Evolutionary conservation across 2,888 invertebrate species (phyloP).

Genomic region (Dasypolia templi): DNA sequence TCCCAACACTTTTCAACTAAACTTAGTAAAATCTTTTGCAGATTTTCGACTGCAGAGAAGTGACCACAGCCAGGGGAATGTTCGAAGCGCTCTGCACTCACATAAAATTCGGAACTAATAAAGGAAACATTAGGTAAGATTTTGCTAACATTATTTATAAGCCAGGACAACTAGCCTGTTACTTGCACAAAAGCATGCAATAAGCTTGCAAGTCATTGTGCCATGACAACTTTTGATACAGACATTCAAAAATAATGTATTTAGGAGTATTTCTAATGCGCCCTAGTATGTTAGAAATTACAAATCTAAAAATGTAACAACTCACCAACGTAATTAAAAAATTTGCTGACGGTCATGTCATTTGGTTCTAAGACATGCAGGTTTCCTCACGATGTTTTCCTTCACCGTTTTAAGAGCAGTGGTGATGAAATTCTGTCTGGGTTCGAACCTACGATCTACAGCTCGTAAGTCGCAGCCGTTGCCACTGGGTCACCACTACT

Average conservation of each 20-base stretch:
- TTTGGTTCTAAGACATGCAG: too few relatives aligned
- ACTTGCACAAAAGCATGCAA: background rate
- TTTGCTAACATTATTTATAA: background rate
- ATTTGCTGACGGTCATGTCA: too few relatives aligned
- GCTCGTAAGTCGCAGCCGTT: too few relatives aligned
- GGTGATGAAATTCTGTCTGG: too few relatives aligned
- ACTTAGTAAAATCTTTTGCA: slow-evolving; percentile 79
- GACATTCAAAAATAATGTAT: background rate
- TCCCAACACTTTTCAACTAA: background rate
- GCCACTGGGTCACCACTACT: too few relatives aligned
- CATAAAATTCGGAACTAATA: slow-evolving; percentile 98
- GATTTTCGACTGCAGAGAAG: slow-evolving; percentile 98
- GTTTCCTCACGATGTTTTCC: too few relatives aligned
- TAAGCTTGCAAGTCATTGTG: background rate
- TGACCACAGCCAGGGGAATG: slow-evolving; percentile 98
- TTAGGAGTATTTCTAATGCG: background rate
- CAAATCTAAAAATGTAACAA: background rate
- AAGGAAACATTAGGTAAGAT: slow-evolving; percentile 97
- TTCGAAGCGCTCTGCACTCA: slow-evolving; percentile 99
- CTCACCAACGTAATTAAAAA: background rate
- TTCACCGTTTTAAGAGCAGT: too few relatives aligned
- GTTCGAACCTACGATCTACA: too few relatives aligned
- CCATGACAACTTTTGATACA: background rate
- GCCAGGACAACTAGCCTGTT: background rate
- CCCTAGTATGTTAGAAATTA: background rate